Base-by-base conservation (phyloP, 2,113 vertebrate genomes). In the Baryphthengus martii region DNA sequence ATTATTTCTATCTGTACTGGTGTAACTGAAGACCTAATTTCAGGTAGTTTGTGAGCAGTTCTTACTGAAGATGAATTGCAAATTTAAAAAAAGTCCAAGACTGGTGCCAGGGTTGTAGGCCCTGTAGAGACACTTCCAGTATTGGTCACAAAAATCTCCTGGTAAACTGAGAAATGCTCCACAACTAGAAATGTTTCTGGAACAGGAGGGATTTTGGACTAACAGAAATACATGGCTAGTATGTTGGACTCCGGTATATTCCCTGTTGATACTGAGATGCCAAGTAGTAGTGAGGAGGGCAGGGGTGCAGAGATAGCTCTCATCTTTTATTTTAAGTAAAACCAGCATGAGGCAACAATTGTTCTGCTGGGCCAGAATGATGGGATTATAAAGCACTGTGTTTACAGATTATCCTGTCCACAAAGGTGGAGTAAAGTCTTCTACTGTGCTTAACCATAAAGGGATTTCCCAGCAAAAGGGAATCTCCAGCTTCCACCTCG, bases 381-480 rank as follows among this genome's bases (percentile, higher is more conserved):
- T 16, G 47, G 29, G 56, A 28, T 26, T 63, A 15, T 25, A 59
- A 71, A 91, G 9, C 33, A 3, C 12, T 17, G 13, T 7, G 37
- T 59, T 87, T 59, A 24, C 39, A 80, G 37, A 63, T 52, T 52
- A 58, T 44, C 40, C 45, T 71, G 16, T 6, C 25, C n/a, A 59
- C 17, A 26, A 17, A 68, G 66, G 66, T 24, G 31, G n/a, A 71
- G 10, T 6, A 52, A 87, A 62, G 55, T 9, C 89, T 66, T 6
- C 6, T 26, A 47, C 13, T 39, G 33, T 21, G 58, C 71, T 56
- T 55, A 40, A 68, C 16, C 81, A 18, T 47, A 24, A 62, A 55
- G 95, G 72, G 78, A 37, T 58, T 95, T 91, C 88, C 82, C 94
- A 79, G 85, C 16, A 78, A 25, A 79, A 62, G 82, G 90, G 90